phyloP scores from a whole-genome alignment of 2,797 vertebrate species.

The Sus cebifrons region DNA sequence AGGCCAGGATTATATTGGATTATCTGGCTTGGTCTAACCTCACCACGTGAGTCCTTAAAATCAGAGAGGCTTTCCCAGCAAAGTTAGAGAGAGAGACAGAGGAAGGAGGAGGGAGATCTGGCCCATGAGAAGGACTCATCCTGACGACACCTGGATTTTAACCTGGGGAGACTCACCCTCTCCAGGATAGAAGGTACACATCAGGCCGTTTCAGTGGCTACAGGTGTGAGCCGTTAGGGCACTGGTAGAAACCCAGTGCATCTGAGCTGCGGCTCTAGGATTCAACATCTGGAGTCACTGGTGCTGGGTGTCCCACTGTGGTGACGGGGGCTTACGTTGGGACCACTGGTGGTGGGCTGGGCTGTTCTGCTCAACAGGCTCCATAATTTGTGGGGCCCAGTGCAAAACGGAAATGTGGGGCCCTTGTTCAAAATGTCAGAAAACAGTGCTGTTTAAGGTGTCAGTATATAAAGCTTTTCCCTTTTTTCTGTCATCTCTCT shows the following conservation, averaged over 20 bases:
- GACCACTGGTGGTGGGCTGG: neutral
- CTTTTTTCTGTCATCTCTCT: neutral
- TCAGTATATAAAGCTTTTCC: neutral
- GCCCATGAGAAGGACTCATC: fast-evolving
- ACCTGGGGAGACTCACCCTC: neutral
- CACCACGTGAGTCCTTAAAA: neutral
- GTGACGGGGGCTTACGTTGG: neutral
- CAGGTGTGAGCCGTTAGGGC: fast-evolving
- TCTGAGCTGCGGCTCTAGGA: fast-evolving
- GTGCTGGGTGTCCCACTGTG: fast-evolving
- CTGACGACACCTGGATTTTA: neutral
- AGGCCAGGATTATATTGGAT: neutral
- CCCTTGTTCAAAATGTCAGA: neutral
- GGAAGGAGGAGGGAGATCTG: neutral
- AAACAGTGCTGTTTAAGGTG: too few species aligned
- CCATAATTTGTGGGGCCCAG: neutral
- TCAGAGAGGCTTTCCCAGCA: neutral
- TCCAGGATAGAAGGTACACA: neutral
- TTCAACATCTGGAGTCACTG: fast-evolving
- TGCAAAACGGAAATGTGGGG: neutral
- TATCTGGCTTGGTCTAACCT: neutral
- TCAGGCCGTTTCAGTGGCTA: too few species aligned
- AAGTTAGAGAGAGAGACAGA: neutral
- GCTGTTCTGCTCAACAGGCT: neutral
- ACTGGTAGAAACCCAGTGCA: fast-evolving